Conservation (phyloP, 2,888 invertebrate genomes). For the Isotomurus palustris region DNA sequence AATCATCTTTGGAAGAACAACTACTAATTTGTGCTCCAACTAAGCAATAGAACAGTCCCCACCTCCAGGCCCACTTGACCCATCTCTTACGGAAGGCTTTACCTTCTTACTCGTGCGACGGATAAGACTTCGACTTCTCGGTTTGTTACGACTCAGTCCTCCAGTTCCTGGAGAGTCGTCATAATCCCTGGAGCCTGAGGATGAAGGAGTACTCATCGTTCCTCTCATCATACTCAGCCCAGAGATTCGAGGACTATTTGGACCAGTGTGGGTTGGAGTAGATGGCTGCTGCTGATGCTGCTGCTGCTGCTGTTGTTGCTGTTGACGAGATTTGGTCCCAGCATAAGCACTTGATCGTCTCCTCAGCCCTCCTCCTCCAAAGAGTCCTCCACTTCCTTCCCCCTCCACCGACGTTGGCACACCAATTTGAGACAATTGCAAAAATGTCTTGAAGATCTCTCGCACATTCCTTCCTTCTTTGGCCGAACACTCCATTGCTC, state of each 20-base stretch:
- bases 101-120: constrained; percentile 73
- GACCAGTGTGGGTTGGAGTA: constrained; percentile 22
- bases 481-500: constrained; percentile 72
- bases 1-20: not conserved
- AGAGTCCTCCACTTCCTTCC: constrained; percentile 37
- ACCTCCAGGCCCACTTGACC: constrained; percentile 51
- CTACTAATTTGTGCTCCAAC: not conserved
- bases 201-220: constrained; percentile 2
- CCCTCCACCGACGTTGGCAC: constrained; percentile 50
- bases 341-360: constrained; percentile 70
- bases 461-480: constrained; percentile 72
- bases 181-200: constrained; percentile 1
- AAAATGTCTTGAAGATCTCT: constrained; percentile 73
- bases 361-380: constrained; percentile 53
- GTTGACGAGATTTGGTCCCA: constrained; percentile 39
- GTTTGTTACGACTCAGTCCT: constrained; percentile 54
- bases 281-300: constrained; percentile 20
- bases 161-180: too few relatives aligned
- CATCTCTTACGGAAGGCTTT: constrained; percentile 70
- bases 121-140: constrained; percentile 69
- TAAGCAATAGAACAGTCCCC: constrained; percentile 27
- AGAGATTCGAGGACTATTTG: constrained; percentile 14
- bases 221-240: constrained; percentile 8
- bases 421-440: constrained; percentile 68
- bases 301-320: constrained; percentile 8